Evolutionary conservation across 2,797 vertebrate genomes (phyloP), one percentile per base, ranked within the genome.

Genomic region (Lutra lutra): DNA sequence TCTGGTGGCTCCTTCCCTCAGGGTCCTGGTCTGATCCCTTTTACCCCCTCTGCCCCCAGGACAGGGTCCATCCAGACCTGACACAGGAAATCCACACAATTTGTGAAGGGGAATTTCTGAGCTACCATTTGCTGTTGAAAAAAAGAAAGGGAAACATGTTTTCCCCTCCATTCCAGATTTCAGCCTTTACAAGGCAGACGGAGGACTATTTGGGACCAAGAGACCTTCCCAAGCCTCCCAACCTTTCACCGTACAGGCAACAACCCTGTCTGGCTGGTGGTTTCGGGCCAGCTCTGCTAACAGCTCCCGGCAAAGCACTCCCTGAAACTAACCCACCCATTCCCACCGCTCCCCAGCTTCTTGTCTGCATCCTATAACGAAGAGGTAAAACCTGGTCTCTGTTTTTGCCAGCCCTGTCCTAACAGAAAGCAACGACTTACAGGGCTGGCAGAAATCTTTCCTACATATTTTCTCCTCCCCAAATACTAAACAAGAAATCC

Each of bases 371-470:
- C 62, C 3, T 54, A 17, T 20, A 25, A 8, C 0, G 2, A 60
- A 43, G n/a, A 68, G 27, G 32, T 17, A 60, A 68, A 75, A 43
- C n/a, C 51, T 70, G 75, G 20, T 18, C 58, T 68, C 66, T 40
- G n/a, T 29, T 3, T 38, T 38, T 0, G 1, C 79, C 17, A 3
- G 60, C 23, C 5, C 32, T 0, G 2, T 21, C 78, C 10, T 15
- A 25, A 14, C 21, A 40, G 9, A 32, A 66, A 62, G 23, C 0
- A 23, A 62, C 8, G 2, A 35, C 10, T 35, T 20, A n/a, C 11
- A 13, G 51, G 38, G 56, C 15, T n/a, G 29, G 20, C 9, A 54
- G 43, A 86, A 86, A 27, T 15, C 18, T 43, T 72, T 54, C 40
- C 48, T 80, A 9, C 14, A 4, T 15, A 60, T 35, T 43, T 58